Evolutionary conservation across 2,888 invertebrate genomes (phyloP), one percentile per base, ranked within the genome.

Genomic region (Adelphocoris suturalis): DNA sequence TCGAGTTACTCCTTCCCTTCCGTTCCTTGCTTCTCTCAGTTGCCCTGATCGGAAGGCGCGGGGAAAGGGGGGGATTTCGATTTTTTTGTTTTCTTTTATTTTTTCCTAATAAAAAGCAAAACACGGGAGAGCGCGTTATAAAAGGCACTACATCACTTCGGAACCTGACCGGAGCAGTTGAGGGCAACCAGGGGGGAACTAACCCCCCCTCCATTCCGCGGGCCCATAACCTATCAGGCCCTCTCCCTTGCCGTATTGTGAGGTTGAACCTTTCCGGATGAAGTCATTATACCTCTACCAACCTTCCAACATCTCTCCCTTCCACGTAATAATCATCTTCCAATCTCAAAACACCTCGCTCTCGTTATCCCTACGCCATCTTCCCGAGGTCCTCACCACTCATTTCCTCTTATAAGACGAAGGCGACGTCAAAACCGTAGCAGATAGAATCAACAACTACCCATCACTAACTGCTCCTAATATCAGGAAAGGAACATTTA

Each of bases 101-200:
- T 37, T 85, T 28, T 85, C 57, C 57, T 85, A 85, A 85, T 85
- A 85, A 85, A 85, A 85, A 85, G 85, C 57, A 85, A 85, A 85
- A 85, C 85, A 85, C 61, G 85, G 57, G 85, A 85, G 85, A 57
- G 61, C 85, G 85, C 85, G 85, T 85, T 85, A 85, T 85, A 85
- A 85, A 85, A 85, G 85, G 55, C 85, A 85, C 85, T 85, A 85
- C 85, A 85, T 85, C 85, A 85, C 85, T 23, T 19, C 23, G 27
- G 55, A 13, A 57, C 19, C 85, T 28, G 28, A 57, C 82, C 16
- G 68, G 68, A 68, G 61, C 19, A 61, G 37, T 23, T 23, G 23
- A 46, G 47, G n/a, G 78, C 46, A 80, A 28, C 5, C 37, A 2
- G 78, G 75, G 75, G 19, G 37, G 37, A 37, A 37, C 37, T 19